Percentiles rank a stretch among this genome's conserved stretches.
These are phyloP conservation scores for Notechis scutatus DNA, from an alignment of 2,113 vertebrate genomes.

Conservation along the genomic window DNA sequence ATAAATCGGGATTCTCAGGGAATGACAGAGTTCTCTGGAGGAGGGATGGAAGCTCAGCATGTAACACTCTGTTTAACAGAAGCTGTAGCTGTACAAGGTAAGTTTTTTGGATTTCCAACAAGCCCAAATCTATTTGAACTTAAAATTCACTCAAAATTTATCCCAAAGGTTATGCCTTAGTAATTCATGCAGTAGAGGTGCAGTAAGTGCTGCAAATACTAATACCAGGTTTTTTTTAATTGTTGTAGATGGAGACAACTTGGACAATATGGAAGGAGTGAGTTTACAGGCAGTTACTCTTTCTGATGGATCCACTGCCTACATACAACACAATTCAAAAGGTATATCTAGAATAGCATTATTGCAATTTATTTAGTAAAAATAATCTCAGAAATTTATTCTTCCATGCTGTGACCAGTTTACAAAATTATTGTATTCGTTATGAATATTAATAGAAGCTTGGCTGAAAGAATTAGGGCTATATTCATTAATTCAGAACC, in stretches of 20 bases:
- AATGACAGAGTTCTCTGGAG: constrained; percentile 95
- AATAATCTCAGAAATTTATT: background rate
- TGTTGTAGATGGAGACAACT: constrained; percentile 86
- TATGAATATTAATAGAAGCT: background rate
- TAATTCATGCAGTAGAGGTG: background rate
- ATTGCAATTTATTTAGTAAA: background rate
- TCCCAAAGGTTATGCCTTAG: background rate
- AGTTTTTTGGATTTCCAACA: constrained; percentile 41
- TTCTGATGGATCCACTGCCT: constrained; percentile 94
- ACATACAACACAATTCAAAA: constrained; percentile 95
- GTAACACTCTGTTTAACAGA: constrained; percentile 95
- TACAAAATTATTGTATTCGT: background rate
- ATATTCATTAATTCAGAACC: background rate
- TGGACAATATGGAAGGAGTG: constrained; percentile 94
- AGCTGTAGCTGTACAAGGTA: constrained; percentile 91
- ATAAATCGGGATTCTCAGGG: constrained; percentile 97
- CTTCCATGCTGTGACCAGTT: background rate
- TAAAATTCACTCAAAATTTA: background rate
- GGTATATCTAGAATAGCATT: constrained; percentile 62
- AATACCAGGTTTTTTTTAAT: background rate
- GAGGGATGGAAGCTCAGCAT: constrained; percentile 88
- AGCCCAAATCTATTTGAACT: background rate
- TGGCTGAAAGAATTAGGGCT: background rate
- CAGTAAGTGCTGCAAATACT: background rate
- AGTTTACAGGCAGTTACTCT: constrained; percentile 96